Evolutionary conservation across 2,113 vertebrate species (phyloP).

Genomic region (Grammomys dolichurus): DNA sequence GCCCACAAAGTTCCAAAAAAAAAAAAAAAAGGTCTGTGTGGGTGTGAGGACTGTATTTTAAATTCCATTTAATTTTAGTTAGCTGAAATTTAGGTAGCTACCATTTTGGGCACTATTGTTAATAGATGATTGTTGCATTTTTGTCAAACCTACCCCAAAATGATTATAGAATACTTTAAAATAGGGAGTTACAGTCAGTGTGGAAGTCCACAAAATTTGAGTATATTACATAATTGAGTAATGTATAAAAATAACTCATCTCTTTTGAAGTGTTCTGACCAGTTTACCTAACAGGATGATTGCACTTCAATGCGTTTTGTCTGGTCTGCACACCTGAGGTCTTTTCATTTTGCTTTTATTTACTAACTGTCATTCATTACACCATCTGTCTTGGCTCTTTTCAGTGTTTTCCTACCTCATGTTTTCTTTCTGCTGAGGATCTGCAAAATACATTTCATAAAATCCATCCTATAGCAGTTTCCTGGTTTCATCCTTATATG

Average conservation of each 20-base stretch:
- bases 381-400: not conserved
- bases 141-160: not conserved
- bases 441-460: slow-evolving; percentile 39
- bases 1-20: not conserved
- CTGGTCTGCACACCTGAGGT: not conserved
- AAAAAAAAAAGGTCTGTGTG: not conserved
- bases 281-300: not conserved
- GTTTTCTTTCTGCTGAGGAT: not conserved
- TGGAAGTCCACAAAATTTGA: not conserved
- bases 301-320: not conserved
- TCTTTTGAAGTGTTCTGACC: not conserved
- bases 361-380: not conserved
- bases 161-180: not conserved
- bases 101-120: not conserved
- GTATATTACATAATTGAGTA: not conserved
- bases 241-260: not conserved
- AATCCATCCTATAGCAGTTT: not conserved
- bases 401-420: not conserved
- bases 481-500: not conserved
- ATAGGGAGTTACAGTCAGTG: not conserved
- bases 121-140: slow-evolving; percentile 4
- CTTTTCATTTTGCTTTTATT: not conserved
- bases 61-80: slow-evolving; percentile 43
- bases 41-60: not conserved
- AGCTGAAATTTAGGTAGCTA: not conserved